Conservation (phyloP, 2,888 invertebrate genomes). For the Apeira syringaria region DNA sequence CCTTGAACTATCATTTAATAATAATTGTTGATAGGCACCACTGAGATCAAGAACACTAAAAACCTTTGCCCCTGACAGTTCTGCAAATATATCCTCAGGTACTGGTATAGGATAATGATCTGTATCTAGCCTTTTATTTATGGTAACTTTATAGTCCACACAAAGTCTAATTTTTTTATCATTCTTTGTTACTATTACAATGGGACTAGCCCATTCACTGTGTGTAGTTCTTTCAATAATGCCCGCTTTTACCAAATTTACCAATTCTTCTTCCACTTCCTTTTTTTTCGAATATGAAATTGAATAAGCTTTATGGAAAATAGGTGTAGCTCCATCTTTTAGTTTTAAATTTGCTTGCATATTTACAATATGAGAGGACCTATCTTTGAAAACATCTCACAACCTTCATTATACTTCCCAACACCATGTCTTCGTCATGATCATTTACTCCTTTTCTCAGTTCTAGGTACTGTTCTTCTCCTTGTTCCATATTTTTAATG, state of each 20-base stretch:
- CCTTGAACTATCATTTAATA: constrained; percentile 6
- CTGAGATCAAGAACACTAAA: background rate
- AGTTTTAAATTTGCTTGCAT: constrained; percentile 3
- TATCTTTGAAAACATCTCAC: background rate
- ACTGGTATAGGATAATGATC: constrained; percentile 14
- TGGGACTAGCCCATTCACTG: constrained; percentile 12
- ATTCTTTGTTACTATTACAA: constrained; percentile 1
- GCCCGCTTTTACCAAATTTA: background rate
- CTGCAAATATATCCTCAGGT: background rate
- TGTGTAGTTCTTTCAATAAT: background rate
- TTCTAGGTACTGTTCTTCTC: too few relatives aligned
- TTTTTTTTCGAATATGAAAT: background rate
- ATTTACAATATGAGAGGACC: background rate
- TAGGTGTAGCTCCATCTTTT: background rate
- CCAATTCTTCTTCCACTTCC: background rate
- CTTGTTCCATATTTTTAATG: too few relatives aligned
- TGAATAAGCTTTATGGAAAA: background rate
- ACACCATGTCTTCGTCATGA: background rate
- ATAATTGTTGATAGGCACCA: constrained; percentile 10
- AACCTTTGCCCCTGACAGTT: background rate
- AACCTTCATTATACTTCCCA: background rate
- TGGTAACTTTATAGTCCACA: constrained; percentile 21
- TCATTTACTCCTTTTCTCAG: too few relatives aligned
- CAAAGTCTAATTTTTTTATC: constrained; percentile 16
- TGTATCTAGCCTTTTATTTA: constrained; percentile 14